phyloP scores from a whole-genome alignment of 2,113 vertebrate species.

The Onychostoma macrolepis region DNA sequence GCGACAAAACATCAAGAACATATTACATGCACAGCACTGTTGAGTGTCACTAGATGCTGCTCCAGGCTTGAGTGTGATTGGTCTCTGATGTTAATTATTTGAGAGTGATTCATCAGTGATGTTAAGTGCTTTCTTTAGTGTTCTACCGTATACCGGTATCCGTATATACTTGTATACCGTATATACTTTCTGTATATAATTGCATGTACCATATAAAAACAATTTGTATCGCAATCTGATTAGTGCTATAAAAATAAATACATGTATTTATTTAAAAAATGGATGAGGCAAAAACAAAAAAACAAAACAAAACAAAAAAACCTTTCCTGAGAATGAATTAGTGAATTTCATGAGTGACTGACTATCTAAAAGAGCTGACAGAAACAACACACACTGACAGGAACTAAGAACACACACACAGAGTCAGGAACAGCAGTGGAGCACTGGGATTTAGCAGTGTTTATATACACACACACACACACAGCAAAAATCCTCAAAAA shows the following conservation, averaged over 20 bases:
- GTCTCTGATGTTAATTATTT: not conserved
- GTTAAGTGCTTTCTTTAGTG: not conserved
- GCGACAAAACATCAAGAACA: constrained; percentile 7
- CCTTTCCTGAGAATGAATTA: not conserved
- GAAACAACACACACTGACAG: constrained; percentile 17
- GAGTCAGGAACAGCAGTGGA: not conserved
- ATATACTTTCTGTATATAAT: not conserved
- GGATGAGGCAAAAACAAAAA: too few species aligned
- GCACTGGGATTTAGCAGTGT: not conserved
- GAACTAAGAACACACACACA: constrained; percentile 2
- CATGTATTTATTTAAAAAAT: not conserved
- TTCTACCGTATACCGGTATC: too few species aligned
- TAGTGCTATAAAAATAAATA: not conserved
- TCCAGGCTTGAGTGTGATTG: not conserved
- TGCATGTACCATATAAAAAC: not conserved
- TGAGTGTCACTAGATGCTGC: not conserved
- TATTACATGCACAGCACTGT: not conserved
- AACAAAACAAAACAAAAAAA: too few species aligned
- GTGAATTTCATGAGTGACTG: constrained; percentile 39
- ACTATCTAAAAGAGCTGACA: constrained; percentile 4
- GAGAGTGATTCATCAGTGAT: not conserved
- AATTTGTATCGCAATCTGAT: not conserved
- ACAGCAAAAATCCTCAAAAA: constrained; percentile 3
- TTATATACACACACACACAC: not conserved
- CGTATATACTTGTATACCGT: too few species aligned